Percentiles rank a stretch among this genome's conserved stretches.
phyloP scores from a whole-genome alignment of 2,113 vertebrate species.

The Archilochus colubris region DNA sequence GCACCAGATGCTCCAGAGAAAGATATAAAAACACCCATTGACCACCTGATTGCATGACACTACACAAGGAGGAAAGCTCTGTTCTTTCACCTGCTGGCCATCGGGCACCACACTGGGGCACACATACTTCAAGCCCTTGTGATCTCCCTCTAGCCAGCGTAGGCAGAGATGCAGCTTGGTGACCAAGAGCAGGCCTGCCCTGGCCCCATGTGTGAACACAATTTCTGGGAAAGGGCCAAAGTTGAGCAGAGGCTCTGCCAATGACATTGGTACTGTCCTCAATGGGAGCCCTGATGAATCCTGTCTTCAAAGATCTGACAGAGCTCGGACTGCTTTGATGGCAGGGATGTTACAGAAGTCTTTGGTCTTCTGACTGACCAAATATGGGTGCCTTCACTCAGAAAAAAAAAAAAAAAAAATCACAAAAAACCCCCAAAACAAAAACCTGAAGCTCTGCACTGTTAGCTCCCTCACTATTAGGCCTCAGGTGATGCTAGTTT shows the following conservation, averaged over 20 bases:
- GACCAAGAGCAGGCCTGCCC: neutral
- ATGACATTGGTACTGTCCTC: accelerated
- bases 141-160: accelerated
- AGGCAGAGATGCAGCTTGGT: neutral
- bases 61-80: neutral
- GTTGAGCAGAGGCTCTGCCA: neutral
- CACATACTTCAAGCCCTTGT: neutral
- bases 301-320: neutral
- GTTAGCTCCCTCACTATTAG: neutral
- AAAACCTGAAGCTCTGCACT: neutral
- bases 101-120: neutral
- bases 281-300: neutral
- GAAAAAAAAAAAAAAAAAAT: neutral
- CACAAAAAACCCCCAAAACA: neutral
- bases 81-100: neutral
- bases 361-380: neutral
- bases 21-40: neutral
- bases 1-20: neutral
- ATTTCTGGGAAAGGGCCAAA: neutral
- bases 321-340: neutral
- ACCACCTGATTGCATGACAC: no score
- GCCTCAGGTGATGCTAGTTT: neutral
- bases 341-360: neutral
- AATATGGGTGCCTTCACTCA: neutral
- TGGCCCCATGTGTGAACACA: neutral